Evolutionary conservation across 2,113 vertebrate genomes (phyloP).

Genomic region (Bombycilla garrulus): DNA sequence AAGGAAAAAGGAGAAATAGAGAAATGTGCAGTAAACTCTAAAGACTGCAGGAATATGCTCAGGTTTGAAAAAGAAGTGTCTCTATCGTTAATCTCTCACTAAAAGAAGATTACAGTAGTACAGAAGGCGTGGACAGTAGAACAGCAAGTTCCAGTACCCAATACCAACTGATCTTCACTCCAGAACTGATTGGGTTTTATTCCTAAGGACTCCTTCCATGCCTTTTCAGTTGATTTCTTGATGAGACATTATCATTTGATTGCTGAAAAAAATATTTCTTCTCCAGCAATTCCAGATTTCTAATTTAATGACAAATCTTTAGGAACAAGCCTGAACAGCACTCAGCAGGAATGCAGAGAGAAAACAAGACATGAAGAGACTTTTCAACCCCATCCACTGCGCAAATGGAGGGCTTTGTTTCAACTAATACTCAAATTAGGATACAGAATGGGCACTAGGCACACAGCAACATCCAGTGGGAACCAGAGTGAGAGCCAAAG

Average conservation of each 20-base stretch:
- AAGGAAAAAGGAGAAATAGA: not conserved
- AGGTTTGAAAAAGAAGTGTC: not conserved
- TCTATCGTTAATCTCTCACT: not conserved
- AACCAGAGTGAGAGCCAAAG: not conserved
- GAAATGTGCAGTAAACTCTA: not conserved
- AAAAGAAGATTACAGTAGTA: not conserved
- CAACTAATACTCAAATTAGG: not conserved
- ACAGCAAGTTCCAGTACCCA: not conserved
- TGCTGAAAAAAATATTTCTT: not conserved
- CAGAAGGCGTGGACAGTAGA: not conserved
- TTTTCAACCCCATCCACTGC: not conserved
- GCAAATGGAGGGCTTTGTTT: not conserved
- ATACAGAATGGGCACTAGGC: not conserved
- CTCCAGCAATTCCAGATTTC: not conserved
- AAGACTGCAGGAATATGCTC: not conserved
- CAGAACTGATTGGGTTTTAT: not conserved
- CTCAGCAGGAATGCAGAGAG: not conserved
- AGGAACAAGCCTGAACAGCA: not conserved
- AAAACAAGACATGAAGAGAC: not conserved
- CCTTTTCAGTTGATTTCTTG: not conserved
- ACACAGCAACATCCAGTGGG: not conserved
- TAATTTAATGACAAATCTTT: not conserved
- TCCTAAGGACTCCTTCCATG: not conserved
- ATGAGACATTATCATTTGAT: not conserved
- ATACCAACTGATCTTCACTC: not conserved